Percentiles rank a stretch among this genome's conserved stretches.
Evolutionary conservation across 2,888 invertebrate genomes (phyloP).

Genomic region (Exephanes ischioxanthus): DNA sequence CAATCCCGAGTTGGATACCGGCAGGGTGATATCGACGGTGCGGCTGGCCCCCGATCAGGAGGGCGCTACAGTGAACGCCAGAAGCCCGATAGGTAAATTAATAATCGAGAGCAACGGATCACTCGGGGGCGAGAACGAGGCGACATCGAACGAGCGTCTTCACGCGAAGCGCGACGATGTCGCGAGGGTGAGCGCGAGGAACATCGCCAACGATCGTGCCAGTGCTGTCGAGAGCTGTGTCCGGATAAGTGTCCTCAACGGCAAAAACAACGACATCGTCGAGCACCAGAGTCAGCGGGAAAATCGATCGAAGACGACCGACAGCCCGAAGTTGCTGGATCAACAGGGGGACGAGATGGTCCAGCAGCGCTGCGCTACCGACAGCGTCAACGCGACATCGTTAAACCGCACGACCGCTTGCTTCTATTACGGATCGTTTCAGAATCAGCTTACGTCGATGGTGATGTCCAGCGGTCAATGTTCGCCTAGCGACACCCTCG

Average conservation of each 20-base stretch:
- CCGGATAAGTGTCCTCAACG: slow-evolving; percentile 86
- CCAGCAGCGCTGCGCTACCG: slow-evolving; percentile 80
- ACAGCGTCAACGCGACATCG: slow-evolving; percentile 77
- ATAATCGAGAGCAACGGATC: slow-evolving; percentile 45
- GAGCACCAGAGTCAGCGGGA: slow-evolving; percentile 66
- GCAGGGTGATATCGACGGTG: slow-evolving; percentile 80
- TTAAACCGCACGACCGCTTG: slow-evolving; percentile 85
- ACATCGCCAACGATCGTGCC: slow-evolving; percentile 73
- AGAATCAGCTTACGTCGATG: slow-evolving; percentile 86
- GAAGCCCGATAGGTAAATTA: slow-evolving; percentile 48
- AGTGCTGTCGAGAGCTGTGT: slow-evolving; percentile 86
- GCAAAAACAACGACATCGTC: slow-evolving; percentile 82
- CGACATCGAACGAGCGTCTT: slow-evolving; percentile 61
- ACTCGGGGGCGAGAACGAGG: slow-evolving; percentile 25
- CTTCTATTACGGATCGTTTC: slow-evolving; percentile 89
- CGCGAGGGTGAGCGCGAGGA: slow-evolving; percentile 75
- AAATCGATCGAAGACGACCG: slow-evolving; percentile 45
- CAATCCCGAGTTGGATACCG: slow-evolving; percentile 87
- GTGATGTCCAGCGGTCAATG: slow-evolving; percentile 93
- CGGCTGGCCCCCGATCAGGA: slow-evolving; percentile 76
- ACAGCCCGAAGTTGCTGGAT: slow-evolving; percentile 55
- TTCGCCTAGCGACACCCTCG: slow-evolving; percentile 93
- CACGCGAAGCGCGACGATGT: slow-evolving; percentile 70
- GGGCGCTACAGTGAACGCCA: slow-evolving; percentile 15
- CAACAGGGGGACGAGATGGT: slow-evolving; percentile 85